phyloP scores from a whole-genome alignment of 37 sponge, comb jelly and placozoan species.

The Chondrilla cf. caribensis region DNA sequence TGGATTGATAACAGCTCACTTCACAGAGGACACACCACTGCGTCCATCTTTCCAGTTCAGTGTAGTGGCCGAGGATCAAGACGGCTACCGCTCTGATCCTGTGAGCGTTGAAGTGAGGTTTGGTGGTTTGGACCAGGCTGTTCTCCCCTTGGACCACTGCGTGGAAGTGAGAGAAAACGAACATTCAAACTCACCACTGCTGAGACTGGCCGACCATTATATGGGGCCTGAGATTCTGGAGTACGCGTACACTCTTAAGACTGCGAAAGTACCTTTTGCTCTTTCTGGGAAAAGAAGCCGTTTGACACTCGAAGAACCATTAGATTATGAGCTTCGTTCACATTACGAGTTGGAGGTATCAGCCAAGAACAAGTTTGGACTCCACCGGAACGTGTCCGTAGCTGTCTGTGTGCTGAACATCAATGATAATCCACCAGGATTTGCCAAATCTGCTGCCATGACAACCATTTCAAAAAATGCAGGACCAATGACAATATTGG shows the following conservation, averaged over 20 bases:
- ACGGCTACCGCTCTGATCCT: neutral
- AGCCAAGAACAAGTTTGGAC: conserved; percentile 35
- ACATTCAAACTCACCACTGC: conserved; percentile 22
- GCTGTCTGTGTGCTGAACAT: conserved; percentile 52
- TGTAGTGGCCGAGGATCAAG: conserved; percentile 6
- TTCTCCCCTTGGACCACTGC: conserved; percentile 34
- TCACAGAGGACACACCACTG: neutral
- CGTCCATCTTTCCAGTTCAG: neutral
- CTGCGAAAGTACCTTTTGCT: neutral
- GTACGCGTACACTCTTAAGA: conserved; percentile 31
- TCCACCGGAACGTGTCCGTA: neutral
- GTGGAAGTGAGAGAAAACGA: conserved; percentile 33
- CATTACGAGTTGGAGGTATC: neutral
- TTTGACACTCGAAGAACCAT: conserved; percentile 13
- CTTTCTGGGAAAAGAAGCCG: conserved; percentile 11
- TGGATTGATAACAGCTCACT: neutral
- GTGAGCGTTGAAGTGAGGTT: neutral
- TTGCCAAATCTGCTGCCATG: conserved; percentile 15
- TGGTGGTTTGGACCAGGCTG: neutral
- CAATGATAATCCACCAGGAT: conserved; percentile 65
- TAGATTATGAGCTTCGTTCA: conserved; percentile 45
- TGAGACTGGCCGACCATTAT: conserved; percentile 8
- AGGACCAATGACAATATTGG: conserved; percentile 24
- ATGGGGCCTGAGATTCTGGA: neutral
- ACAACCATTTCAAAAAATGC: conserved; percentile 20